phyloP scores from a whole-genome alignment of 2,113 vertebrate species.

The Gopherus flavomarginatus region DNA sequence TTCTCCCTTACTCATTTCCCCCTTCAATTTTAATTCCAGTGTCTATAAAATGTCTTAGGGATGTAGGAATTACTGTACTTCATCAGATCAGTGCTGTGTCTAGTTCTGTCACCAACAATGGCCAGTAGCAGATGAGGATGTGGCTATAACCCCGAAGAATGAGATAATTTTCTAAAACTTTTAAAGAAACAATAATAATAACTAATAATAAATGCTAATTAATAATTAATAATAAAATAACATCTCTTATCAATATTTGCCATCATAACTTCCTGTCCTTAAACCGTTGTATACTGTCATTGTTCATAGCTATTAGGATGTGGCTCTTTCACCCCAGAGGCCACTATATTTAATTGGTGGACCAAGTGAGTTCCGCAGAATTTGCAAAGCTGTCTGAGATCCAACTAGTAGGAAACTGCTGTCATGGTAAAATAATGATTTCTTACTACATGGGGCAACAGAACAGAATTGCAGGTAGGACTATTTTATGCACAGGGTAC shows the following conservation, averaged over 20 bases:
- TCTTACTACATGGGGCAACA: not conserved
- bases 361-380: not conserved
- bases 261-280: not conserved
- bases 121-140: not conserved
- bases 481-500: not conserved
- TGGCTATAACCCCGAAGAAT: not conserved
- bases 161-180: not conserved
- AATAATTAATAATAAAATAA: not conserved
- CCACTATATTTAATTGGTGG: not conserved
- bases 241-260: not conserved
- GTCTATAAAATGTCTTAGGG: not conserved
- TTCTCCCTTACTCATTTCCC: not conserved
- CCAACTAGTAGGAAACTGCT: not conserved
- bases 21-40: accelerated
- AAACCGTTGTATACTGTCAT: not conserved
- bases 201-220: not conserved
- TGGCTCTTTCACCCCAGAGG: not conserved
- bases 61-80: not conserved
- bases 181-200: not conserved
- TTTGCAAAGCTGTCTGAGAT: accelerated
- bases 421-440: accelerated
- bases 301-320: not conserved
- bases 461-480: not conserved
- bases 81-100: not conserved
- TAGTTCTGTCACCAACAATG: not conserved